phyloP scores from a whole-genome alignment of 2,888 invertebrate species.

The Eilema griseolum region DNA sequence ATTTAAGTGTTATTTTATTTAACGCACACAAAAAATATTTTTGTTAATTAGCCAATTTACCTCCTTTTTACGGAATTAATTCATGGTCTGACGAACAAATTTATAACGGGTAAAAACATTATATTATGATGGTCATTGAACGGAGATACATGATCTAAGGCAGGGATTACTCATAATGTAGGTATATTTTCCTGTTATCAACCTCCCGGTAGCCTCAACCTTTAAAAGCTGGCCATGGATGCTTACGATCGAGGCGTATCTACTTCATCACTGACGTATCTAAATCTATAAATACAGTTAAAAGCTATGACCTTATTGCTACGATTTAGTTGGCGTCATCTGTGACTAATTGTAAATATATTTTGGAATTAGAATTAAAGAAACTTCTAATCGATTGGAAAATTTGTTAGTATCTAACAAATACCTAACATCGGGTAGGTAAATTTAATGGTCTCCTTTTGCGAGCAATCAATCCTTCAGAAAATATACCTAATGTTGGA shows the following conservation, averaged over 20 bases:
- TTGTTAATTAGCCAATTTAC: not conserved
- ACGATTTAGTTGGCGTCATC: too few species aligned
- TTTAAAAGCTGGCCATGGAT: not conserved
- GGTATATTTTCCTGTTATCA: not conserved
- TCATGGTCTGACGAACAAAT: not conserved
- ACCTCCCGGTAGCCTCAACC: not conserved
- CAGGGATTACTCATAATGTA: not conserved
- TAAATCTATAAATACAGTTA: not conserved
- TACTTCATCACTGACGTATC: not conserved
- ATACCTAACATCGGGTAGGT: too few species aligned
- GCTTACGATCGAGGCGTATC: not conserved
- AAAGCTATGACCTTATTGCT: not conserved
- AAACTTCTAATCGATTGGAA: too few species aligned
- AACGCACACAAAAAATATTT: too few species aligned
- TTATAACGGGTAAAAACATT: not conserved
- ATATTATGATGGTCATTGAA: slow-evolving; percentile 1
- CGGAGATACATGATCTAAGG: not conserved
- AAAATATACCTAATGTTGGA: too few species aligned
- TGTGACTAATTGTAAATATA: too few species aligned
- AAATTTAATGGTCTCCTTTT: too few species aligned
- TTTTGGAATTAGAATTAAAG: too few species aligned
- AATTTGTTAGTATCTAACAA: too few species aligned
- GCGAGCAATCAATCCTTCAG: too few species aligned
- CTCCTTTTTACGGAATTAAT: not conserved
- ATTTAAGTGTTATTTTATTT: not conserved